Evolutionary conservation across 2,797 vertebrate species (phyloP).

Genomic region (Linurgus olivaceus): DNA sequence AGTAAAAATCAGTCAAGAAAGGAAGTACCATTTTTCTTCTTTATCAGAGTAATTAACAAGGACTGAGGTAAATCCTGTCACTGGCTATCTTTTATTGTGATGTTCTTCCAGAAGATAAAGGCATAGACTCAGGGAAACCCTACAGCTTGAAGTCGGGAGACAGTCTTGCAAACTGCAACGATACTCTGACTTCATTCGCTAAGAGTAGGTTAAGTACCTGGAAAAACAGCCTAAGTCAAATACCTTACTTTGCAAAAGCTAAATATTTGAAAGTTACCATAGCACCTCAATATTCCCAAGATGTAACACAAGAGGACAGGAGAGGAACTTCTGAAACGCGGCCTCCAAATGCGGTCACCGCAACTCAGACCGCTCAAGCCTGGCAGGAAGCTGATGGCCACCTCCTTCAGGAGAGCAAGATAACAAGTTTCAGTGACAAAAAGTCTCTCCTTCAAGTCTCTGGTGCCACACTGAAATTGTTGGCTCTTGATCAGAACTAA

Average conservation of each 20-base stretch:
- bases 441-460: neutral
- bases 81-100: neutral
- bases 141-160: neutral
- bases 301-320: slow-evolving; percentile 53
- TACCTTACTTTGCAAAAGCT: slow-evolving; percentile 57
- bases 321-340: slow-evolving; percentile 42
- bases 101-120: neutral
- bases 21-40: neutral
- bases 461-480: neutral
- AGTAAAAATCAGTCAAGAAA: slow-evolving; percentile 12
- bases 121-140: neutral
- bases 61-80: neutral
- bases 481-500: neutral
- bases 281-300: slow-evolving; percentile 63
- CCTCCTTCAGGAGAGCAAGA: neutral
- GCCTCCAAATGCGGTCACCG: neutral
- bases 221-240: slow-evolving; percentile 66
- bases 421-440: neutral
- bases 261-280: slow-evolving; percentile 71
- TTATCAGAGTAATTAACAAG: slow-evolving; percentile 15
- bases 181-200: slow-evolving; percentile 18
- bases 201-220: slow-evolving; percentile 61
- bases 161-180: neutral
- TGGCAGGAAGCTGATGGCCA: neutral
- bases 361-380: fast-evolving